Evolutionary conservation across 2,797 vertebrate species (phyloP), one percentile per base, ranked within the genome.

Genomic region (Eulemur coronatus): DNA sequence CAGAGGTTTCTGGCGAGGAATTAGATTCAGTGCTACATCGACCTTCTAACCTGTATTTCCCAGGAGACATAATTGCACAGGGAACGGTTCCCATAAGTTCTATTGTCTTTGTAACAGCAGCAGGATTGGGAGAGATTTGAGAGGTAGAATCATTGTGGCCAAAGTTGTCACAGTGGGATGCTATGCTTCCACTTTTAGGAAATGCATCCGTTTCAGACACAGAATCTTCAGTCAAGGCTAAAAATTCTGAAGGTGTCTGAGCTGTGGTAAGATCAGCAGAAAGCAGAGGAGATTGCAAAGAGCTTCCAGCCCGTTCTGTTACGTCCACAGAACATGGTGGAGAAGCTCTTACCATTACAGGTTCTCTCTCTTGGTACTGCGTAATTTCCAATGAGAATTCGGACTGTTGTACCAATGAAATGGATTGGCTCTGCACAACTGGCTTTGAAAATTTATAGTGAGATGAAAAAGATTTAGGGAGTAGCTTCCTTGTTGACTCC

Each of bases 391-490:
- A 50, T 6, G 98, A 81, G 73, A 98, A 98, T 33, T 96, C 95
- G 59, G 98, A 92, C 65, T 98, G 99, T 52, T 99, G 99, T 3
- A 97, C 97, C 22, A 97, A 93, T 2, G 98, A 97, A 91, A 97
- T 48, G 0, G 98, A 98, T 14, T 98, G 98, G 91, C 97, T 98
- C 96, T 98, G 98, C 0, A 97, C 72, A 91, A 96, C 98, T 0
- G 98, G 98, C 69, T 99, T 99, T 65, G 99, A 99, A 98, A 99
- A 99, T 67, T 97, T 99, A 97, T 99, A 99, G 98, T 99, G 99
- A 0, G 99, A 99, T 0, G 99, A 99, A 89, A 99, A 99, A 7
- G 99, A 99, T 52, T 99, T 99, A 5, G 99, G 99, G 85, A 99
- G 99, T 81, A 99, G 98, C 96, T 99, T 99, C 93, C 99, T 99